Conservation (phyloP, 2,113 vertebrate species). For the Amphiprion ocellaris region DNA sequence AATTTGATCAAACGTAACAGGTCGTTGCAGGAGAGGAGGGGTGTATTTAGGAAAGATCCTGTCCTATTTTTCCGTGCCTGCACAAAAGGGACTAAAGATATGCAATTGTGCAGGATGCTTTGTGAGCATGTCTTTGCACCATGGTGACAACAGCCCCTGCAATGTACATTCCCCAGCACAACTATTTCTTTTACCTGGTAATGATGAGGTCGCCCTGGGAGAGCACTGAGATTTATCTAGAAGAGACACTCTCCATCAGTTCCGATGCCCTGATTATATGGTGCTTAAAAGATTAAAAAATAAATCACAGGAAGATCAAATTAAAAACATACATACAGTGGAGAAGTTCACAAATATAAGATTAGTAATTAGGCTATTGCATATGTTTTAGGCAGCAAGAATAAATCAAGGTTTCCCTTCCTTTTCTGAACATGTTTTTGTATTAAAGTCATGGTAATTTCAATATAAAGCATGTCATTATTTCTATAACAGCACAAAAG, state of each 20-base stretch:
- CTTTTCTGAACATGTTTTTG: too few relatives aligned
- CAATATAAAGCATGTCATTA: not conserved
- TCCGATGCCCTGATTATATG: too few relatives aligned
- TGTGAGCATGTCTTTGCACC: conserved; percentile 23
- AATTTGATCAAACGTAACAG: conserved; percentile 45
- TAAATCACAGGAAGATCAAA: too few relatives aligned
- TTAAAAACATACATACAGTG: too few relatives aligned
- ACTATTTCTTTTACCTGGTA: not conserved
- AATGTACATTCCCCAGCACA: conserved; percentile 10
- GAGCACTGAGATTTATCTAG: not conserved
- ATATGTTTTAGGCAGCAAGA: not conserved
- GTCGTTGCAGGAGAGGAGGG: conserved; percentile 9
- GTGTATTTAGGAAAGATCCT: conserved; percentile 17
- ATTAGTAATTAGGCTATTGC: too few relatives aligned
- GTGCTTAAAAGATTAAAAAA: too few relatives aligned
- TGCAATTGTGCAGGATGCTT: not conserved
- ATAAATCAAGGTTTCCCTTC: not conserved
- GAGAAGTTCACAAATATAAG: too few relatives aligned
- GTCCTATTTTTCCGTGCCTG: conserved; percentile 9
- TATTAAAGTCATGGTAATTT: not conserved
- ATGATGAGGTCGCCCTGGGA: not conserved
- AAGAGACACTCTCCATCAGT: too few relatives aligned
- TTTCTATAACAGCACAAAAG: not conserved
- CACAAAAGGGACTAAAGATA: not conserved
- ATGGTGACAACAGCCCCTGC: not conserved